Evolutionary conservation across 64 coral and sea anemone species (phyloP).

Genomic region (Montipora sp.): DNA sequence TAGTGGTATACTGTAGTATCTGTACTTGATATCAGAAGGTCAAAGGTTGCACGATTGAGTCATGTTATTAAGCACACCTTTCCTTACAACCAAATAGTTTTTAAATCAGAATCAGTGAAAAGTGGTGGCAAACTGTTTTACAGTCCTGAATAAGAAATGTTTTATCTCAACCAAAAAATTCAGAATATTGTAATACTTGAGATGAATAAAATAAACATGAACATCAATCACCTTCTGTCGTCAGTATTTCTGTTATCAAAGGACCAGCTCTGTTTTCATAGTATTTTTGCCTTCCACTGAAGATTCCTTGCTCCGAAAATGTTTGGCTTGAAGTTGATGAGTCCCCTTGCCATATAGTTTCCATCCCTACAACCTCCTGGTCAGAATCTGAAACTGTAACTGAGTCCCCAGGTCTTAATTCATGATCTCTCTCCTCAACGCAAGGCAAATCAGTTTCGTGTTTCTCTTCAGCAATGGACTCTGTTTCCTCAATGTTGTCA

Average conservation of each 20-base stretch:
- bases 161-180: too few species aligned
- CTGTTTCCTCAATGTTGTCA: background rate
- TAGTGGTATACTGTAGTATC: too few species aligned
- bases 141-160: too few species aligned
- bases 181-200: background rate
- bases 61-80: too few species aligned
- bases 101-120: too few species aligned
- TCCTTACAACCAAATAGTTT: too few species aligned
- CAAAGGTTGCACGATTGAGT: too few species aligned
- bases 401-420: background rate
- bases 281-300: background rate
- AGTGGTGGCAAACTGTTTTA: too few species aligned
- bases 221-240: conserved; percentile 14
- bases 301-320: conserved; percentile 26
- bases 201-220: background rate
- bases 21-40: too few species aligned
- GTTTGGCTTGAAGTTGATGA: background rate
- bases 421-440: background rate
- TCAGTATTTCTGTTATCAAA: conserved; percentile 53
- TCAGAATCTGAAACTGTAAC: background rate
- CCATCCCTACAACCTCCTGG: conserved; percentile 6
- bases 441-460: background rate
- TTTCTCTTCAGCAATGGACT: background rate
- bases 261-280: conserved; percentile 2
- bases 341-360: background rate